Evolutionary conservation across 2,888 invertebrate genomes (phyloP).

Genomic region (Eristalis tenax): DNA sequence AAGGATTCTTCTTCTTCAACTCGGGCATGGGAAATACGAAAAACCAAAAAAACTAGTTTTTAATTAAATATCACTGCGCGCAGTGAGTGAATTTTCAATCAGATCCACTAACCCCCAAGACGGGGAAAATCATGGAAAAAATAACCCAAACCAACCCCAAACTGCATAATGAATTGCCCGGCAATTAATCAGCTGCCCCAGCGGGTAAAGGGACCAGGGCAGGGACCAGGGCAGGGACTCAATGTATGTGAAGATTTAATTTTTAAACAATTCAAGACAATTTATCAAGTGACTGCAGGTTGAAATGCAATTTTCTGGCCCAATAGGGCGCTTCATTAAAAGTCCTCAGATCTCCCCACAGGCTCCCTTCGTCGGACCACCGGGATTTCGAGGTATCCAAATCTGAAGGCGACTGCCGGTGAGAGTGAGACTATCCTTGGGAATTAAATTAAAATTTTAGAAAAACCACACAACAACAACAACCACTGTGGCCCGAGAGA

Average conservation of each 20-base stretch:
- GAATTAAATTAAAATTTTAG: slow-evolving; percentile 48
- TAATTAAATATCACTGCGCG: slow-evolving; percentile 17
- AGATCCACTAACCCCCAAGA: slow-evolving; percentile 12
- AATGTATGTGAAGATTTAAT: slow-evolving; percentile 30
- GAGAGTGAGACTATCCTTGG: slow-evolving; percentile 34
- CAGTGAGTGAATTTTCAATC: slow-evolving; percentile 54
- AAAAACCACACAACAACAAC: slow-evolving; percentile 12
- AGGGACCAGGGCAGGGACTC: neutral
- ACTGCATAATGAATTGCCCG: slow-evolving; percentile 45
- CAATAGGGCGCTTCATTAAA: slow-evolving; percentile 65
- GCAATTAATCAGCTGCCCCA: slow-evolving; percentile 52
- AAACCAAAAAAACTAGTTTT: slow-evolving; percentile 57
- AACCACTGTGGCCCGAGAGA: neutral
- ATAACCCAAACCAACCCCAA: neutral
- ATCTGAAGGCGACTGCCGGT: neutral
- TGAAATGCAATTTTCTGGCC: slow-evolving; percentile 59
- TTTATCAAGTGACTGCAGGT: slow-evolving; percentile 36
- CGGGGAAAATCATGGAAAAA: neutral
- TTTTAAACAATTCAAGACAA: slow-evolving; percentile 41
- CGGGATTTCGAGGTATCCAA: slow-evolving; percentile 23
- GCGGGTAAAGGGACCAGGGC: neutral
- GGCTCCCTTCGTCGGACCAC: slow-evolving; percentile 34
- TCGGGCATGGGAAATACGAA: slow-evolving; percentile 29
- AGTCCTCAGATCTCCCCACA: neutral
- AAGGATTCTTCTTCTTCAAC: neutral